Conservation (phyloP, 2,888 invertebrate genomes). For the Polydrusus tereticollis region DNA sequence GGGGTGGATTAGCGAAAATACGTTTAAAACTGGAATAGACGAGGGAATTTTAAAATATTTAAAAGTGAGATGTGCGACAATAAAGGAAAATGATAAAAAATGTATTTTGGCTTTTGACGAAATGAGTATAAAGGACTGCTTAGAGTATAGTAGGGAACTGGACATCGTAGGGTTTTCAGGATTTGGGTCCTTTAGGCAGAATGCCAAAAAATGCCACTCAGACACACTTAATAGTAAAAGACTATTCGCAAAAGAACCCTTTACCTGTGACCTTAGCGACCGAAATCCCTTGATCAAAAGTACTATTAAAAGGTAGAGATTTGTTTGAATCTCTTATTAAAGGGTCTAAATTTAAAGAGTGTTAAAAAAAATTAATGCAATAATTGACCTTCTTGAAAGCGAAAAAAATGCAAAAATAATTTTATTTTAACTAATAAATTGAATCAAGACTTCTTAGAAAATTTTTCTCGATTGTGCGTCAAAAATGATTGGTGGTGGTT, state of each 20-base stretch:
- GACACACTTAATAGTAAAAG: constrained; percentile 6
- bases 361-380: too few species aligned
- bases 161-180: constrained; percentile 3
- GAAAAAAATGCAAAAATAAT: too few species aligned
- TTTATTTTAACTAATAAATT: too few species aligned
- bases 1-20: not conserved
- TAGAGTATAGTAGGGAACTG: not conserved
- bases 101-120: not conserved
- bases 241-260: not conserved
- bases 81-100: not conserved
- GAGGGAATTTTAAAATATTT: not conserved
- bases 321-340: too few species aligned
- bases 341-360: too few species aligned
- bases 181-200: not conserved
- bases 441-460: too few species aligned
- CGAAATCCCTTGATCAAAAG: too few species aligned
- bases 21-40: not conserved
- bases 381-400: too few species aligned
- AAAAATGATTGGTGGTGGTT: too few species aligned
- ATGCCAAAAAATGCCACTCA: not conserved
- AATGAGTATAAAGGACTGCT: not conserved
- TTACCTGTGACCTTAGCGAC: not conserved
- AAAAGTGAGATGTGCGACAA: not conserved
- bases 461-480: too few species aligned
- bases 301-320: too few species aligned